Evolutionary conservation across 2,113 vertebrate genomes (phyloP), one percentile per base, ranked within the genome.

Genomic region (Bolborhynchus lineola): DNA sequence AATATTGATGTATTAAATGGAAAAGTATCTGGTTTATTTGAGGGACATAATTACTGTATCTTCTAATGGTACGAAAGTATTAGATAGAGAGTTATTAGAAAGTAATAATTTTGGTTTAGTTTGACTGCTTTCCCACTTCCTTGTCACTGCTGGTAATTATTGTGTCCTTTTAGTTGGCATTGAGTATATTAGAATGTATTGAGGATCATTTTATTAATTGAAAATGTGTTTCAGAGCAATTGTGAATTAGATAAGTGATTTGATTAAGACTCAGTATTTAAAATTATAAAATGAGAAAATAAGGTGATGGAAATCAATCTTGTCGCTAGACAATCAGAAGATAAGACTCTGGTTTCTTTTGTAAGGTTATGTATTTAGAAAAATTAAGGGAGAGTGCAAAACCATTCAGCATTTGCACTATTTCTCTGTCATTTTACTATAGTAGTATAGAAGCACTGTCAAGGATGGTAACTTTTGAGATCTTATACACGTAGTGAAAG

Each of bases 171-270:
- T 57, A 78, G 76, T 50, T 92, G 82, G 42, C 6, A 8, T 29
- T 92, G 62, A 63, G 50, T 82, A 80, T 28, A 86, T 95, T 96
- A 93, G 64, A 69, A 72, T 88, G 76, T 79, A 72, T 87, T 91
- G 88, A 63, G 44, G 41, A 86, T 82, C 23, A 49, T 89, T 93
- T 91, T 92, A 95, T 93, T 97, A 95, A 95, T 75, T 89, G 88
- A 86, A 95, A 96, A 93, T 93, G 37, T 64, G 49, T 85, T 93
- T 93, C 78, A 47, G 80, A 93, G 68, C 72, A 94, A 86, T 67
- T 93, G 60, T 72, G 91, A 89, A 82, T 95, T 96, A 94, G 79
- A 81, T 93, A 94, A 95, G 77, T 82, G 68, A 83, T 86, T 87
- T 93, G 92, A 95, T 94, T 90, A 94, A 95, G 69, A 67, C 44